Percentiles rank a stretch among this genome's conserved stretches.
phyloP scores from a whole-genome alignment of 2,113 vertebrate genomes.

The Xenus cinereus region DNA sequence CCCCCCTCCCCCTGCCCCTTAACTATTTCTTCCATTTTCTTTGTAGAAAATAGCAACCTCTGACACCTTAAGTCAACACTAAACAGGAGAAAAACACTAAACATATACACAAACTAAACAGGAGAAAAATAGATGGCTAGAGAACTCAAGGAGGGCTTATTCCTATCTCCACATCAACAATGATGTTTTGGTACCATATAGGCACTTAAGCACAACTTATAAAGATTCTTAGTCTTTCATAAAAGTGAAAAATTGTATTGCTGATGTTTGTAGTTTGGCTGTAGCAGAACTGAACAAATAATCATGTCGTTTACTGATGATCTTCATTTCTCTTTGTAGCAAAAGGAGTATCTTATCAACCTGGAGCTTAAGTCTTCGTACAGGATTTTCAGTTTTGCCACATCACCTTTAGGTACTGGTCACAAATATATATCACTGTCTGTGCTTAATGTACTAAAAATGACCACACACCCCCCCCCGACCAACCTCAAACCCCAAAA shows the following conservation, averaged over 20 bases:
- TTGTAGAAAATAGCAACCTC: not conserved
- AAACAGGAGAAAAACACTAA: too few relatives aligned
- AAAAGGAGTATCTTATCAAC: not conserved
- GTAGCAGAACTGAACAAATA: not conserved
- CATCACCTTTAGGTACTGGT: not conserved
- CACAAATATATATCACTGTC: not conserved
- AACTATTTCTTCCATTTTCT: not conserved
- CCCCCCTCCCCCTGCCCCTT: rapidly evolving
- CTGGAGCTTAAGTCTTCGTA: not conserved
- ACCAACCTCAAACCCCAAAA: not conserved
- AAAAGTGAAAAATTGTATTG: not conserved
- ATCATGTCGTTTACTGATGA: not conserved
- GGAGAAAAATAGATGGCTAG: not conserved
- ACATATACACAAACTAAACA: not conserved
- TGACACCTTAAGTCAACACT: not conserved
- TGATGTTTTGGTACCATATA: not conserved
- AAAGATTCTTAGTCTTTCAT: not conserved
- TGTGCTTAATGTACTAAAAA: not conserved
- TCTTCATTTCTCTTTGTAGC: not conserved
- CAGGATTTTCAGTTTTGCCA: not conserved
- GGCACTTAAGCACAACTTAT: not conserved
- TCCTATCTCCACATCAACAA: not conserved
- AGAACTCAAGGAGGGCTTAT: not conserved
- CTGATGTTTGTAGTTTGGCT: not conserved
- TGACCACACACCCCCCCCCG: rapidly evolving